Evolutionary conservation across 1,140 invertebrate genomes (phyloP).

Genomic region (Zaprionus ornatus): DNA sequence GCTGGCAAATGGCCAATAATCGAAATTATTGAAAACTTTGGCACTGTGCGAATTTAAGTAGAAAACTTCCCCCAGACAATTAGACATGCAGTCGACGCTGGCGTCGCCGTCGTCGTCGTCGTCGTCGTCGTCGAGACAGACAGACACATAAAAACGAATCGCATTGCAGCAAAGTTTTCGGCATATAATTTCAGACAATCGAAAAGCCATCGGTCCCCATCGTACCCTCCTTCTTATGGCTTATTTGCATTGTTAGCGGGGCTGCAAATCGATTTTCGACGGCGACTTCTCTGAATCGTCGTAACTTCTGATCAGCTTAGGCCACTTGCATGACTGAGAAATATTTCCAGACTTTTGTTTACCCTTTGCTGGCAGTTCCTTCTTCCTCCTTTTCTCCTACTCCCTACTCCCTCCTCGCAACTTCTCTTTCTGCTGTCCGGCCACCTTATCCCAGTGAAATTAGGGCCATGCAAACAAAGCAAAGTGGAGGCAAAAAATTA

Average conservation of each 20-base stretch:
- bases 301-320: slow-evolving; percentile 51
- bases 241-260: slow-evolving; percentile 60
- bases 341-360: slow-evolving; percentile 26
- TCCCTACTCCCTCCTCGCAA: background rate
- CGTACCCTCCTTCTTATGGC: slow-evolving; percentile 21
- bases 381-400: background rate
- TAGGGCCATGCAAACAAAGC: slow-evolving; percentile 69
- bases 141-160: slow-evolving; percentile 36
- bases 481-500: slow-evolving; percentile 60
- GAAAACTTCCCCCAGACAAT: slow-evolving; percentile 77
- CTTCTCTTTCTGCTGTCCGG: background rate
- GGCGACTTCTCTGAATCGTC: slow-evolving; percentile 23
- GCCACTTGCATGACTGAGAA: slow-evolving; percentile 56
- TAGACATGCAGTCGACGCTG: slow-evolving; percentile 68
- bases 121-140: slow-evolving; percentile 16
- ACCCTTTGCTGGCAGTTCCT: background rate
- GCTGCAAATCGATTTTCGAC: slow-evolving; percentile 55
- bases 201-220: slow-evolving; percentile 48
- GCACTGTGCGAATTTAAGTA: slow-evolving; percentile 66
- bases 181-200: slow-evolving; percentile 35
- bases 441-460: slow-evolving; percentile 46
- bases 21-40: slow-evolving; percentile 83
- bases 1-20: slow-evolving; percentile 83
- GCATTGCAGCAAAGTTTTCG: slow-evolving; percentile 46
- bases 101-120: background rate